Evolutionary conservation across 2,113 vertebrate species (phyloP), one percentile per base, ranked within the genome.

Genomic region (Galbula dea): DNA sequence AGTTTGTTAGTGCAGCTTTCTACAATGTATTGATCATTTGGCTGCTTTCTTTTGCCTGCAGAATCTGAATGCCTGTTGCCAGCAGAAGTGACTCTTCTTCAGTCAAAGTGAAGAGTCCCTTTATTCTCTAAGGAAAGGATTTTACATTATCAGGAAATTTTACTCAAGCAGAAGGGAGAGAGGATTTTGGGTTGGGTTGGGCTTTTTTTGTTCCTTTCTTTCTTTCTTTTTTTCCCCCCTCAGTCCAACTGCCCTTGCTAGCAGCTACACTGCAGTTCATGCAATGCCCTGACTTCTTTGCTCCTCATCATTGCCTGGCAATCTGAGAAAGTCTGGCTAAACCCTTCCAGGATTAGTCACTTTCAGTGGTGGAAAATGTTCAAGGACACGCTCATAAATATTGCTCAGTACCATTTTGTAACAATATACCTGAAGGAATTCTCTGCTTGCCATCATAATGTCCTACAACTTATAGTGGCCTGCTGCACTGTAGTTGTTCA

Each of bases 391-490:
- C n/a, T 83, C 61, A 71, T 21, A 94, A 76, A 78, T 58, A 89
- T 82, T 94, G 51, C 82, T 91, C 59, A 51, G 81, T 58, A 54
- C 58, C 52, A 73, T 94, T 92, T 94, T 94, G 82, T 78, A 95
- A 87, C 43, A 61, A 49, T 55, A 82, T 39, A 88, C 51, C 76
- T 89, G 62, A 87, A 87, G 37, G 51, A 86, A 91, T 93, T 94
- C n/a, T 93, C 78, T 12, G 4, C 46, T 46, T 92, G 68, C 74
- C 68, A 55, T 59, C 46, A 27, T n/a, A 62, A 82, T 39, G n/a
- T 59, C 63, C 67, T 87, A 63, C 37, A 85, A 87, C 26, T 48
- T 48, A 61, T 58, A 85, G 30, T 17, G 55, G 43, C 23, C 58
- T 89, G 58, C 74, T 83, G 51, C 48, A 85, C 34, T 58, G 46